Evolutionary conservation across 1,140 invertebrate species (phyloP).

Genomic region (Neocloeon triangulifer): DNA sequence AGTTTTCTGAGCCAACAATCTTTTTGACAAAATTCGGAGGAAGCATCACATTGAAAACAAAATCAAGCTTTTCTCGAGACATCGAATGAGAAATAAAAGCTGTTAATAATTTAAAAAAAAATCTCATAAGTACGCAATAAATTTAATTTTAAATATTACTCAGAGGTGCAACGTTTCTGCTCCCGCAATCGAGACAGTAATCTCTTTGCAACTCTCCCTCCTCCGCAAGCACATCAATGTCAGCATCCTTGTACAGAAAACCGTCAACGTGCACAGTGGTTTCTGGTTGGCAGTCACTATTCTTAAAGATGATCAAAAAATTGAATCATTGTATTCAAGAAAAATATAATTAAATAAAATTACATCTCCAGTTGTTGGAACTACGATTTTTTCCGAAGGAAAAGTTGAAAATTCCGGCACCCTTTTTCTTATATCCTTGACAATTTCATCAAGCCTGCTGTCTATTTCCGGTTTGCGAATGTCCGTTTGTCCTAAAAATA

Average conservation of each 20-base stretch:
- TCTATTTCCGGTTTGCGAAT: slow-evolving; percentile 15
- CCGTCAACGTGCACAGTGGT: slow-evolving; percentile 43
- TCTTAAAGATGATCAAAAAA: slow-evolving; percentile 15
- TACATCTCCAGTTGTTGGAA: slow-evolving; percentile 24
- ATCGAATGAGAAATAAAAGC: too few species aligned
- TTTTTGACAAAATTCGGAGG: too few species aligned
- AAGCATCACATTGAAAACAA: too few species aligned
- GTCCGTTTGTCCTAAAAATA: too few species aligned
- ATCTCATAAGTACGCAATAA: too few species aligned
- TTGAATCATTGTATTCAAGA: slow-evolving; percentile 2
- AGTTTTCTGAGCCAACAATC: too few species aligned
- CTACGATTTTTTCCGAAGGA: slow-evolving; percentile 26
- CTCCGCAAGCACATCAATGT: slow-evolving; percentile 32
- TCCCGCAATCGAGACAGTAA: slow-evolving; percentile 39
- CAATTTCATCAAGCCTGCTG: slow-evolving; percentile 20
- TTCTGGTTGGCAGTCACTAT: slow-evolving; percentile 28
- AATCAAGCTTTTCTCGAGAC: too few species aligned
- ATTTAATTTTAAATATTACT: slow-evolving; percentile 23
- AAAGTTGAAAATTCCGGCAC: slow-evolving; percentile 30
- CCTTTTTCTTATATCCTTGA: slow-evolving; percentile 23
- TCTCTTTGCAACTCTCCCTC: slow-evolving; percentile 30
- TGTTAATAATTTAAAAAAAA: too few species aligned
- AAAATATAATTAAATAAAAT: slow-evolving; percentile 8
- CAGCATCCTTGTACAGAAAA: slow-evolving; percentile 42
- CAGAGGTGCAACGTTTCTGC: slow-evolving; percentile 27